phyloP scores from a whole-genome alignment of 2,113 vertebrate species.

The Erythrocercus mccallii region DNA sequence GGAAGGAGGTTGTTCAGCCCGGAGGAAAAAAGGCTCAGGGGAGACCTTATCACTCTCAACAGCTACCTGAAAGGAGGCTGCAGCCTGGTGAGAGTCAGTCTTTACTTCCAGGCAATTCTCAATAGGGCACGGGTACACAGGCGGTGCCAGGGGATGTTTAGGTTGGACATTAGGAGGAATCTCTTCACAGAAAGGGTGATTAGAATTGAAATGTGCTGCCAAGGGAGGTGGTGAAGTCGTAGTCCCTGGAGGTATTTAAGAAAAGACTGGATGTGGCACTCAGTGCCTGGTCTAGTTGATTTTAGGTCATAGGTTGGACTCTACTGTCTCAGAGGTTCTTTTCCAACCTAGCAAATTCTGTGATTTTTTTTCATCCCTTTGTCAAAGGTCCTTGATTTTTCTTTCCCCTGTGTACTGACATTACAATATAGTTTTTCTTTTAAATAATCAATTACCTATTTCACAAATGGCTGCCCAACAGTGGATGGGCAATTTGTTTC shows the following conservation, averaged over 20 bases:
- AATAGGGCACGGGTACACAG: neutral
- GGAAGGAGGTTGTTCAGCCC: neutral
- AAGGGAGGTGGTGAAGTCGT: neutral
- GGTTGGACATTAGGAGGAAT: neutral
- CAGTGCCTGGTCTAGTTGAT: too few species aligned
- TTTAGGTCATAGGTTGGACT: neutral
- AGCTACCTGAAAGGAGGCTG: neutral
- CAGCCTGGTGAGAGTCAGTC: accelerated
- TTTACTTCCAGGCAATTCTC: too few species aligned
- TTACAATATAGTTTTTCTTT: neutral
- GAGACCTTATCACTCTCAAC: neutral
- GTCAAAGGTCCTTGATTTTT: neutral
- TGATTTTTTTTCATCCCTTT: neutral
- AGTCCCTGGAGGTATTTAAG: neutral
- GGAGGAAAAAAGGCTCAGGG: accelerated
- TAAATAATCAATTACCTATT: neutral
- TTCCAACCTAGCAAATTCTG: neutral
- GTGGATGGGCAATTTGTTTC: neutral
- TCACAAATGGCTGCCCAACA: neutral
- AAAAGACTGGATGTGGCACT: neutral
- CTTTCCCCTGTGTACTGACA: neutral
- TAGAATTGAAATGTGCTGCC: too few species aligned
- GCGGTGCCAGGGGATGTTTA: neutral
- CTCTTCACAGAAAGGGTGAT: neutral
- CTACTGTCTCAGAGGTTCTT: neutral